Evolutionary conservation across 2,888 invertebrate species (phyloP), one percentile per base, ranked within the genome.

Genomic region (Drosophila recens): DNA sequence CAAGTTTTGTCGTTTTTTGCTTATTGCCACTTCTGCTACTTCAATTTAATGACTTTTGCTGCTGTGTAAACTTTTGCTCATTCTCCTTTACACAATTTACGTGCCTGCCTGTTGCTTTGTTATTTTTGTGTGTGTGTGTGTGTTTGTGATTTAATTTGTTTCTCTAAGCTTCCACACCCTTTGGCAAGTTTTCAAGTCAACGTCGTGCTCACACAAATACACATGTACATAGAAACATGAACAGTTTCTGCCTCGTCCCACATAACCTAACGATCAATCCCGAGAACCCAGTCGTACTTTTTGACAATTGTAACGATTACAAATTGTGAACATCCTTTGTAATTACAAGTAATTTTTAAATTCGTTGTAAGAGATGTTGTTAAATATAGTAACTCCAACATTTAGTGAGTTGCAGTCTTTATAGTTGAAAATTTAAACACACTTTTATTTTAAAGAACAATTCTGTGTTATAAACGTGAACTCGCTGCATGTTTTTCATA

Each of bases 111-210:
- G 53, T 53, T 43, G 49, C 65, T 59, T 34, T 59, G 43, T 49
- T 38, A 53, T 62, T 15, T 53, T 30, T 63, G 2, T 59, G 4
- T 48, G 58, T 33, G 1, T 64, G 15, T 42, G 36, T 62, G 17
- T 57, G 46, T 53, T 33, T 61, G 52, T 49, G 67, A 43, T 45
- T 78, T 59, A 49, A 63, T 56, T 67, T 59, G 63, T 54, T 75
- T 75, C 73, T 73, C 61, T 72, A 68, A 73, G 82, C 72, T 71
- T 76, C 70, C 73, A 82, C 82, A 78, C 87, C 85, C 83, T 86
- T 86, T 83, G 79, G 75, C 81, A 83, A 70, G 70, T 67, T 82
- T 80, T 75, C 69, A 79, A 83, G 71, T 72, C 76, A 53, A 36
- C 64, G 56, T 64, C 61, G 58, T 63, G 49, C 48, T 33, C 46